Evolutionary conservation across 1,140 invertebrate genomes (phyloP), one percentile per base, ranked within the genome.

Genomic region (Heliconius nattereri): DNA sequence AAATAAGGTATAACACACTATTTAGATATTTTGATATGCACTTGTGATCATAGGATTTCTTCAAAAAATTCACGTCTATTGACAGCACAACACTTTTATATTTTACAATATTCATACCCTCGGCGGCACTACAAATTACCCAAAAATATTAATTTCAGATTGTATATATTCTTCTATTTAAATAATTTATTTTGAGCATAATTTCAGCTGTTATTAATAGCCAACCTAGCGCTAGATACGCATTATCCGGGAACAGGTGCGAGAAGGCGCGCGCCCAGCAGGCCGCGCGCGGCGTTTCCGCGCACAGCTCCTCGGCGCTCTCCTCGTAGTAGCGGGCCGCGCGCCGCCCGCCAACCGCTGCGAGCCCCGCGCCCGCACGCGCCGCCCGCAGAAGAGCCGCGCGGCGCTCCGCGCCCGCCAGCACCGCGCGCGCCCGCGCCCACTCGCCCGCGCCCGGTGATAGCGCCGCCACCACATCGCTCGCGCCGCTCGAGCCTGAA

Each of bases 381-480:
- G 49, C 52, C 40, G 37, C 57, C 20, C 40, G 52, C 77, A 78
- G 52, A 66, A 82, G 78, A n/a, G 45, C 45, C 45, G 2, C 32
- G 72, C 5, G 52, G 54, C 19, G 71, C 79, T 80, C 45, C 83
- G 81, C 49, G 76, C 73, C 20, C 60, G 81, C 80, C 72, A 84
- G 83, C 73, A 60, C 60, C 52, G 77, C 84, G 29, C 87, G 83
- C 78, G 84, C 87, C 19, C 81, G 82, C 73, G 81, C 84, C 86
- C 87, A 89, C 85, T 87, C 86, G 32, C 74, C 86, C 23, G 26
- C 75, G 54, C 71, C 80, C 54, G 86, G 85, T 83, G 83, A 80
- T 83, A 88, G 83, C 83, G 81, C 83, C 19, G 9, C 66, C 57
- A 11, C 73, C 75, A 37, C 71, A 20, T 73, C 81, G 40, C 9